These are phyloP conservation scores for Xestobium rufovillosum DNA, from an alignment of 2,888 invertebrate genomes.

Conservation along the genomic window DNA sequence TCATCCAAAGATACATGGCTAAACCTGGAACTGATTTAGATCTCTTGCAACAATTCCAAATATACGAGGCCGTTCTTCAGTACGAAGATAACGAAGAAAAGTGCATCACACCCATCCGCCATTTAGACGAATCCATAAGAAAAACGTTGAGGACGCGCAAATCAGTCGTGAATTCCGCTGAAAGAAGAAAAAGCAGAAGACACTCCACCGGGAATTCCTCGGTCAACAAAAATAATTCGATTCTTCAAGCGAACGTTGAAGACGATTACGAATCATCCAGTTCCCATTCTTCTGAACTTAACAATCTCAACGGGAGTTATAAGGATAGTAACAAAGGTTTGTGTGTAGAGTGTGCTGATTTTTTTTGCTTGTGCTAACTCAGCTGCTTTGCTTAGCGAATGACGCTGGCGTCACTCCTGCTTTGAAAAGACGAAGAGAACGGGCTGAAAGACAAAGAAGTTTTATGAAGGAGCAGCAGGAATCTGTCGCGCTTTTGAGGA, in stretches of 20 bases:
- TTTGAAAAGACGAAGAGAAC: constrained; percentile 68
- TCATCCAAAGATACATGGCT: constrained; percentile 83
- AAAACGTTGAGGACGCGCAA: constrained; percentile 67
- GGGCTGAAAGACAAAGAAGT: constrained; percentile 77
- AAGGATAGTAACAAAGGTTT: constrained; percentile 51
- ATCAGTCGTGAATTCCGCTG: constrained; percentile 53
- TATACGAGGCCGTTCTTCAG: constrained; percentile 88
- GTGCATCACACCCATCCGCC: constrained; percentile 53
- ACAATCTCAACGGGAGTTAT: constrained; percentile 49
- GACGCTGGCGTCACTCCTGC: constrained; percentile 76
- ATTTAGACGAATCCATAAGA: constrained; percentile 60
- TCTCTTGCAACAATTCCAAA: constrained; percentile 85
- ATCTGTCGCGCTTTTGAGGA: constrained; percentile 48
- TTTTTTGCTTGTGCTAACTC: constrained; percentile 7
- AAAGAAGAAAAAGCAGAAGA: constrained; percentile 70
- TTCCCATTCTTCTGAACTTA: constrained; percentile 50
- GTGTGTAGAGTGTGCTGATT: constrained; percentile 20
- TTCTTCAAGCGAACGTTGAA: constrained; percentile 31
- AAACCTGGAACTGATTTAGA: constrained; percentile 90
- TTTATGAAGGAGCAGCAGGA: constrained; percentile 79
- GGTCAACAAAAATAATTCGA: constrained; percentile 28
- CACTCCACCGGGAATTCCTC: constrained; percentile 65
- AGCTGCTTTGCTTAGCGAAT: constrained; percentile 36
- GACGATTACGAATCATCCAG: constrained; percentile 53
- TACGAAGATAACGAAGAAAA: constrained; percentile 77